Percentiles rank a stretch among this genome's conserved stretches.
phyloP scores from a whole-genome alignment of 2,888 invertebrate species.

The Molanna angustata region DNA sequence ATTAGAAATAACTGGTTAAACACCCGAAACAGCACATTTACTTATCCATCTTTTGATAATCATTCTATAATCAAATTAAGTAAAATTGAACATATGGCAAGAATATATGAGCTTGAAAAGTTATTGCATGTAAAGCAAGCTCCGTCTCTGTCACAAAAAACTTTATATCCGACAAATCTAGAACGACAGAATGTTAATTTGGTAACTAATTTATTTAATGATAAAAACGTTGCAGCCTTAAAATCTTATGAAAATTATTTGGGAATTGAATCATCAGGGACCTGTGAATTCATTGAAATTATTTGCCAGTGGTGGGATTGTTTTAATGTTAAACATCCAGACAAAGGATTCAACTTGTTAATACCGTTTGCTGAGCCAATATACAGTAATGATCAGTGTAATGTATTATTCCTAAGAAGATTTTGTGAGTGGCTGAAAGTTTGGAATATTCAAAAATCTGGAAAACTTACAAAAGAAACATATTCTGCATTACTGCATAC shows the following conservation, averaged over 20 bases:
- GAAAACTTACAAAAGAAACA: too few species aligned
- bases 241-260: neutral
- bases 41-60: neutral
- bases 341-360: too few species aligned
- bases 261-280: neutral
- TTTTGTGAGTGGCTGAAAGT: neutral
- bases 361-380: neutral
- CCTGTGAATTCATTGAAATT: neutral
- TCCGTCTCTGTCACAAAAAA: neutral
- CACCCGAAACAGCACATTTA: neutral
- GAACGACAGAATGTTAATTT: neutral
- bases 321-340: too few species aligned
- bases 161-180: neutral
- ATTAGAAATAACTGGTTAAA: neutral
- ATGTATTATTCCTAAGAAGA: neutral
- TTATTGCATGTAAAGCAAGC: neutral
- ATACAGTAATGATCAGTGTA: neutral
- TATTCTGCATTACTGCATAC: too few species aligned
- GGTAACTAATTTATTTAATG: neutral
- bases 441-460: too few species aligned
- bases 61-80: neutral
- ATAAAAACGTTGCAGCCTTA: neutral
- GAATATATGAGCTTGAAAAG: neutral
- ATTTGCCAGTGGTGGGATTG: too few species aligned
- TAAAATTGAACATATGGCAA: neutral